These are phyloP conservation scores for Apostichopus parvimensis DNA, from an alignment of 35 echinoderm and acorn worm genomes.

Conservation along the genomic window DNA sequence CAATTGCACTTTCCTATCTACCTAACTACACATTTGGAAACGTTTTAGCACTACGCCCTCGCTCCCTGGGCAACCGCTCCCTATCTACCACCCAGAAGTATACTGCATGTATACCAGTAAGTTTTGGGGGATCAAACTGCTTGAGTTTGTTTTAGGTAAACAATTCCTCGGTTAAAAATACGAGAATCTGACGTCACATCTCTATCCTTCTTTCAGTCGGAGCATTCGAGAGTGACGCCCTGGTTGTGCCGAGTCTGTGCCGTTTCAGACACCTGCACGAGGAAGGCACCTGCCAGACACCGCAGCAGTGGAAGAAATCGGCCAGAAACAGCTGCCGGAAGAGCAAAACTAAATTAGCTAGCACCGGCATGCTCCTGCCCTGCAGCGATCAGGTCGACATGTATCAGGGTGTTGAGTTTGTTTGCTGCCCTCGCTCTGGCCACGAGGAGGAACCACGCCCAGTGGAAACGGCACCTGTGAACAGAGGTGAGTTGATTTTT, in stretches of 20 bases:
- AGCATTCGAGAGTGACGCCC: slow-evolving; percentile 82
- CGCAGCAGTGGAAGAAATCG: slow-evolving; percentile 63
- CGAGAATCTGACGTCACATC: no score
- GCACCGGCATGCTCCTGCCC: slow-evolving; percentile 75
- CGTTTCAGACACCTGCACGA: slow-evolving; percentile 75
- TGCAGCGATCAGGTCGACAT: slow-evolving; percentile 60
- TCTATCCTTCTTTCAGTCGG: slow-evolving; percentile 54
- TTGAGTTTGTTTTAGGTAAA: no score
- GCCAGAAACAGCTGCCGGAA: slow-evolving; percentile 49
- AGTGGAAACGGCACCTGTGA: background rate
- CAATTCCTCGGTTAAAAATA: no score
- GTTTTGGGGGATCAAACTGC: no score
- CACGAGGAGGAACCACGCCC: background rate
- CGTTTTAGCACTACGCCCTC: no score
- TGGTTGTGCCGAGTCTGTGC: slow-evolving; percentile 80
- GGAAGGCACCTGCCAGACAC: slow-evolving; percentile 65
- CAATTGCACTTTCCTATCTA: no score
- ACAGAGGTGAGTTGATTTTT: background rate
- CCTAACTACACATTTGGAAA: no score
- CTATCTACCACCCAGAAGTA: no score
- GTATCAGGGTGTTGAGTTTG: slow-evolving; percentile 82
- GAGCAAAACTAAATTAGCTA: slow-evolving; percentile 34
- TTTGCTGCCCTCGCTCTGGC: slow-evolving; percentile 69
- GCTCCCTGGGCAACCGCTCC: no score
- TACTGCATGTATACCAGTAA: no score